Evolutionary conservation across 2,113 vertebrate genomes (phyloP).

Genomic region (Ailurus styani): DNA sequence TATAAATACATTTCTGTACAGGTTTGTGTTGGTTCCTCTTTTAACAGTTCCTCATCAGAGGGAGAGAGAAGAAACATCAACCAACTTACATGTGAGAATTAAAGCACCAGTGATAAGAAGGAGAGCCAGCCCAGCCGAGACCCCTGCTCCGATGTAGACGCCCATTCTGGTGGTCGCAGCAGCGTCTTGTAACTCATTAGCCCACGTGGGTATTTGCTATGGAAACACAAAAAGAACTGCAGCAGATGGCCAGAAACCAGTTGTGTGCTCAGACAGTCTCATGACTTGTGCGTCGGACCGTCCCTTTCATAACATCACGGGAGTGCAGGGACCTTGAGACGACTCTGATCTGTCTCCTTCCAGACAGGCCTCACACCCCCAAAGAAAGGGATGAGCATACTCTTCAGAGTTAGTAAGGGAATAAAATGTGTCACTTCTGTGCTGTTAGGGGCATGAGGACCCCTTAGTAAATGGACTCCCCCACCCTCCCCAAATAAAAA

Average conservation of each 20-base stretch:
- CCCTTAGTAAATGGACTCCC: neutral
- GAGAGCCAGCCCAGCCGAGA: slow-evolving; percentile 29
- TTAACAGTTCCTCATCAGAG: neutral
- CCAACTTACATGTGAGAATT: slow-evolving; percentile 60
- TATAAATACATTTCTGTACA: neutral
- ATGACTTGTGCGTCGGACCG: fast-evolving
- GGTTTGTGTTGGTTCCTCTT: neutral
- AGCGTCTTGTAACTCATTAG: neutral
- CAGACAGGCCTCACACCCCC: neutral
- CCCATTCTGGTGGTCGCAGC: neutral
- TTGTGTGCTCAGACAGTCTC: neutral
- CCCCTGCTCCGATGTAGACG: neutral
- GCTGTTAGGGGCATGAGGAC: neutral
- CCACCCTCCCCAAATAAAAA: neutral
- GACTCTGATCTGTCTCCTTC: neutral
- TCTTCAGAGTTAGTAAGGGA: neutral
- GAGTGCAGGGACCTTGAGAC: neutral
- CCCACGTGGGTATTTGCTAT: neutral
- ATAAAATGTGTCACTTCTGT: neutral
- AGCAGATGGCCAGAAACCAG: neutral
- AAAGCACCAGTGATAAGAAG: neutral
- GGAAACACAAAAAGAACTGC: slow-evolving; percentile 26
- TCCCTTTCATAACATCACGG: neutral
- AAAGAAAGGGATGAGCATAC: neutral
- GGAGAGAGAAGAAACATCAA: neutral